Percentiles rank a stretch among this genome's conserved stretches.
These are phyloP conservation scores for Augiades crinisus DNA, from an alignment of 2,888 invertebrate species.

Conservation along the genomic window DNA sequence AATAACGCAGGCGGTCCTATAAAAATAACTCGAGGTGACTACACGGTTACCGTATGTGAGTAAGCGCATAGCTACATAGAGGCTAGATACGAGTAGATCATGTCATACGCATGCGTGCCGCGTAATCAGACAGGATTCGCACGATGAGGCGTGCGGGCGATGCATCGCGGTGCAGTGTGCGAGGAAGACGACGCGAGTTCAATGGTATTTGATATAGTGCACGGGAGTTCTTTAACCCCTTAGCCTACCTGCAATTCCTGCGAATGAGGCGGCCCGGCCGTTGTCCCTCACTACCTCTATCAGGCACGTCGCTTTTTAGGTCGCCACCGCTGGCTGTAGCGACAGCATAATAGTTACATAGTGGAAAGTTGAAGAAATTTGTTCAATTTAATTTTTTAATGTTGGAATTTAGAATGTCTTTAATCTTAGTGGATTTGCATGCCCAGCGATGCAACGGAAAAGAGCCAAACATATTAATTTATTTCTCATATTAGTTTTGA, in stretches of 20 bases:
- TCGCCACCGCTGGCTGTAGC: constrained; percentile 62
- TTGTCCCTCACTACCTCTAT: constrained; percentile 77
- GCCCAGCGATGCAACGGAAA: too few species aligned
- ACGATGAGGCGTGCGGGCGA: constrained; percentile 65
- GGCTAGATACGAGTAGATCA: constrained; percentile 61
- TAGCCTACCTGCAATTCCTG: constrained; percentile 81
- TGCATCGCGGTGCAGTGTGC: constrained; percentile 64
- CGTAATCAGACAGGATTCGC: constrained; percentile 78
- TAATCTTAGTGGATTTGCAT: too few species aligned
- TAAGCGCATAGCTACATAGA: constrained; percentile 36
- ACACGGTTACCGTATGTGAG: constrained; percentile 15
- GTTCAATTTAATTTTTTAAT: neutral
- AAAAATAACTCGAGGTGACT: constrained; percentile 1
- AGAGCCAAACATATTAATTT: too few species aligned
- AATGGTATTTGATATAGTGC: constrained; percentile 82
- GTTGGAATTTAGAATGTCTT: neutral
- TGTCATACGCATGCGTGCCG: constrained; percentile 74
- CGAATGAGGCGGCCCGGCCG: constrained; percentile 79
- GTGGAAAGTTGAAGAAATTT: neutral
- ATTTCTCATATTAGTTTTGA: too few species aligned
- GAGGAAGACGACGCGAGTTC: constrained; percentile 72
- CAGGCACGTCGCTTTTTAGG: constrained; percentile 76
- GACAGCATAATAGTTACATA: constrained; percentile 45
- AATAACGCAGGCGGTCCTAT: neutral
- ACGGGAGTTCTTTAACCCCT: constrained; percentile 80